phyloP scores from a whole-genome alignment of 2,797 vertebrate genomes.

The Hylomyscus alleni region DNA sequence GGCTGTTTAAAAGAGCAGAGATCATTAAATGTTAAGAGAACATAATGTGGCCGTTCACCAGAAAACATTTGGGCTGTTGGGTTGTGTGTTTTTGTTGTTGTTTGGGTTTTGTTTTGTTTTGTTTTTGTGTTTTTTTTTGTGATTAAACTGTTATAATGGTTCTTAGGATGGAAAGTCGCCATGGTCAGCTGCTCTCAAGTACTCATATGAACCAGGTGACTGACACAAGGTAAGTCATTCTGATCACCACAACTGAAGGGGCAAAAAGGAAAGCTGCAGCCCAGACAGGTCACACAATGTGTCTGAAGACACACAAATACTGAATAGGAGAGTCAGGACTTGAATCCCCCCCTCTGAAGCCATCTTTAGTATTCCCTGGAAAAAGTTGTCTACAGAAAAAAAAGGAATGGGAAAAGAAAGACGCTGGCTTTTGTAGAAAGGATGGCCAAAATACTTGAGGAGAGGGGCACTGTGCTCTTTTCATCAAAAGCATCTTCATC shows the following conservation, averaged over 20 bases:
- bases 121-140: background rate
- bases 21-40: background rate
- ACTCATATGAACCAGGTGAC: background rate
- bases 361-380: constrained; percentile 8
- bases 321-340: background rate
- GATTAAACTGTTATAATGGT: constrained; percentile 32
- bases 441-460: background rate
- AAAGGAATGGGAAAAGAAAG: constrained; percentile 38
- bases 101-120: background rate
- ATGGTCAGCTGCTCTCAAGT: background rate
- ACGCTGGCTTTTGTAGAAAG: background rate
- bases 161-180: background rate
- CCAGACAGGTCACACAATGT: constrained; percentile 8
- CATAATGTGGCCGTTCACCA: background rate
- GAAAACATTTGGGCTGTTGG: background rate
- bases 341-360: background rate
- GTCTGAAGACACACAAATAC: background rate
- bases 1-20: constrained; percentile 31
- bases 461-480: constrained; percentile 21
- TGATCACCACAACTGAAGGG: background rate
- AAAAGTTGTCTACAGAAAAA: background rate
- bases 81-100: background rate
- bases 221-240: background rate
- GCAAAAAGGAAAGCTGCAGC: background rate
- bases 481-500: constrained; percentile 55